Percentiles rank a stretch among this genome's conserved stretches.
Evolutionary conservation across 1,140 invertebrate species (phyloP).

Genomic region (Zaprionus ghesquierei): DNA sequence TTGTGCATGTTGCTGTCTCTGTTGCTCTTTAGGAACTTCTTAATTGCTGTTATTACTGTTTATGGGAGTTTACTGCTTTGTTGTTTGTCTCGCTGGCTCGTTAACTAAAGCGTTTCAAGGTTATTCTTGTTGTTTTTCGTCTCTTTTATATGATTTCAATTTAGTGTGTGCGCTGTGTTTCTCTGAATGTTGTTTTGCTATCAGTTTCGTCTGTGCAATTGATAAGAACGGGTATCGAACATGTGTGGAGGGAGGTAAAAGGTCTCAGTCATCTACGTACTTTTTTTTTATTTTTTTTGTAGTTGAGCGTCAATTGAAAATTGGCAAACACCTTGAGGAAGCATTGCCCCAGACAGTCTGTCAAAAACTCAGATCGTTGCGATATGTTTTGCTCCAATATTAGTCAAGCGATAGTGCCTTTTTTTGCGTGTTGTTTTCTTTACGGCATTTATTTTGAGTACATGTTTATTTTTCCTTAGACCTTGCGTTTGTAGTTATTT

Average conservation of each 20-base stretch:
- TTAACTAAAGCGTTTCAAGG: constrained; percentile 47
- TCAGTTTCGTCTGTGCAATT: constrained; percentile 31
- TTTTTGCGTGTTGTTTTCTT: background rate
- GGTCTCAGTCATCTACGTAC: background rate
- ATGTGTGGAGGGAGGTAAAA: background rate
- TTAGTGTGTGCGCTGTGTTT: constrained; percentile 19
- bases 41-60: constrained; percentile 49
- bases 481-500: constrained; percentile 29
- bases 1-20: constrained; percentile 3
- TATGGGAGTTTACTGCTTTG: constrained; percentile 36
- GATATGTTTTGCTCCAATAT: constrained; percentile 1
- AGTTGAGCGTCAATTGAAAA: constrained; percentile 28
- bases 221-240: background rate
- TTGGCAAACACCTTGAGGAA: constrained; percentile 8
- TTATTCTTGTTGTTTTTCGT: constrained; percentile 27
- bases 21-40: constrained; percentile 27
- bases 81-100: constrained; percentile 6
- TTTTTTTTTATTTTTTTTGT: background rate
- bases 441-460: constrained; percentile 4
- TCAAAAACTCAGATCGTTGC: constrained; percentile 5
- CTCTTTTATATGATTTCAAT: constrained; percentile 13
- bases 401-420: background rate
- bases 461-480: constrained; percentile 5
- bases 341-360: constrained; percentile 7
- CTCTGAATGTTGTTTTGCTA: constrained; percentile 62